Evolutionary conservation across 2,888 invertebrate species (phyloP), one percentile per base, ranked within the genome.

Genomic region (Cinara cedri): DNA sequence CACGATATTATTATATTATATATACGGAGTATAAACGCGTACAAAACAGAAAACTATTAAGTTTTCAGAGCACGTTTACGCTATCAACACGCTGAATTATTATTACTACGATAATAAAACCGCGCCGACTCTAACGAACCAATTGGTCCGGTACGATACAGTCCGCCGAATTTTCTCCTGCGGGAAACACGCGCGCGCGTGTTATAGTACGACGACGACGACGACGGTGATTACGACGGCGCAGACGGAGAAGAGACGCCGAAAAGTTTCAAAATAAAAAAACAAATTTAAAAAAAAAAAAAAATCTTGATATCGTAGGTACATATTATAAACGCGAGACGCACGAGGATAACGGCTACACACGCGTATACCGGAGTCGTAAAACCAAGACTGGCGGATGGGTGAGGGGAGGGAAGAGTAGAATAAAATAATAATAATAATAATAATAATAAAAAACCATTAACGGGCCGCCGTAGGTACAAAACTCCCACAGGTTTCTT

Each of bases 401-500:
- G 3, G 34, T 3, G 26, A 54, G 9, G 9, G 14, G 49, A 54
- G 8, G n/a, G 11, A 60, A 72, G 42, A 74, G 34, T 3, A 34
- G 34, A 34, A 34, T 34, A 34, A 34, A 34, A 34, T 34, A 34
- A 34, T 34, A 34, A 34, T 34, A 34, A 34, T 34, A 34, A 34
- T 34, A 34, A 34, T 4, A 34, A 34, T 34, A 34, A 34, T 34
- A 34, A 60, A 72, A 72, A 46, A 74, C 24, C 63, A 51, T 63
- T 74, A 49, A 51, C 44, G 34, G 34, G 34, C 54, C 34, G 54
- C 46, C n/a, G 19, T 14, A 10, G 24, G 14, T 54, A 55, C 76
- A 19, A 66, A 19, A 68, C 76, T 76, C 76, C 49, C 76, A 76
- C 68, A 76, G 66, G 46, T 57, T 49, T 68, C 66, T 66, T 19